These are phyloP conservation scores for Pelmatolapia mariae DNA, from an alignment of 2,113 vertebrate species.

Conservation along the genomic window DNA sequence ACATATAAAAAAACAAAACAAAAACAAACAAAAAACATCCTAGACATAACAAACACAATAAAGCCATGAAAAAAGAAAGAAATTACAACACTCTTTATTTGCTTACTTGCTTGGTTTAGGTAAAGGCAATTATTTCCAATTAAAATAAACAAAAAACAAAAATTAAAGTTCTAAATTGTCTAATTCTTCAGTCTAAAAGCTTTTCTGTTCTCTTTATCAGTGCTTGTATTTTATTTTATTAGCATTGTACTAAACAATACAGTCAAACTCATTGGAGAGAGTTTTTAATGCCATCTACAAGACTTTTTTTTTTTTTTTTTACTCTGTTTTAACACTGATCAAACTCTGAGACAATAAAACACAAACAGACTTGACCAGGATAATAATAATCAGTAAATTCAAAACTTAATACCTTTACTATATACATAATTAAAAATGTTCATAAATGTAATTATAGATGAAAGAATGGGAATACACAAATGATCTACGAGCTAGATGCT, in stretches of 20 bases:
- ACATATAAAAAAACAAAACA: background rate
- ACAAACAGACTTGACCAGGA: background rate
- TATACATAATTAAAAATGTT: background rate
- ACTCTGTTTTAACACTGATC: background rate
- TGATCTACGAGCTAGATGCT: background rate
- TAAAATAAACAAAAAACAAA: background rate
- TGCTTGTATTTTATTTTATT: background rate
- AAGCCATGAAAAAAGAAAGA: background rate
- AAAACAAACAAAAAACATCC: background rate
- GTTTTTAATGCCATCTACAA: background rate
- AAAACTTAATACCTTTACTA: background rate
- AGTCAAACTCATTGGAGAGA: background rate
- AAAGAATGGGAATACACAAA: background rate
- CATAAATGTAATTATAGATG: background rate
- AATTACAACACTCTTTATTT: background rate
- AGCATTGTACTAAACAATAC: background rate
- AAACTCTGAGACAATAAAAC: background rate
- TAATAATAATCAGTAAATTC: background rate
- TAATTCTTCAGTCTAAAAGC: background rate
- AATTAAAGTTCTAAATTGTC: background rate
- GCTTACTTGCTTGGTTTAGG: background rate
- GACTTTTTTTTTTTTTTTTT: background rate
- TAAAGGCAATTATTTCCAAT: background rate
- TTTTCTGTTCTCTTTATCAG: background rate
- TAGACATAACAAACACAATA: background rate